These are phyloP conservation scores for Coilia nasus DNA, from an alignment of 2,797 vertebrate species.

Conservation along the genomic window DNA sequence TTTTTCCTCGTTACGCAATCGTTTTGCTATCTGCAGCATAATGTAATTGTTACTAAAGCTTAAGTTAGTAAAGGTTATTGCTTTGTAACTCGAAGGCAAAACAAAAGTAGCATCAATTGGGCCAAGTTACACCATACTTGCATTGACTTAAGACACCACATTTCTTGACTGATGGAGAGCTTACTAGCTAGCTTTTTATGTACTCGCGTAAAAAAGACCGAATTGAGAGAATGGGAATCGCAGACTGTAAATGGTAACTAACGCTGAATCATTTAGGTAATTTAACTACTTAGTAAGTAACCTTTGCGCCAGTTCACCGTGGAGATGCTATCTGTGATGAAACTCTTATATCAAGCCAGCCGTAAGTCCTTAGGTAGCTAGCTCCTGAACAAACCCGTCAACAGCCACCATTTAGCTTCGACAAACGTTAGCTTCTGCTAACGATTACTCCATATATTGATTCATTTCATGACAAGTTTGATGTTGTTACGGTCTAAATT, in stretches of 20 bases:
- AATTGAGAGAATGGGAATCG: not conserved
- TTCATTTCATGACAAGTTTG: not conserved
- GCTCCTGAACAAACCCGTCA: slow-evolving; percentile 25
- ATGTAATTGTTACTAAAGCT: not conserved
- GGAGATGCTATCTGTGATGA: slow-evolving; percentile 21
- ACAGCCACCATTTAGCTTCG: slow-evolving; percentile 27
- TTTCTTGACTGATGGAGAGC: slow-evolving; percentile 9
- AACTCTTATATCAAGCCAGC: not conserved
- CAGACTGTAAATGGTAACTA: not conserved
- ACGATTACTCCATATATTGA: slow-evolving; percentile 22
- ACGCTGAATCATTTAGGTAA: not conserved
- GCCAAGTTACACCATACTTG: not conserved
- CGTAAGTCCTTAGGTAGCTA: slow-evolving; percentile 20
- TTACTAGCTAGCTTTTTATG: not conserved
- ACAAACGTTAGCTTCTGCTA: slow-evolving; percentile 27
- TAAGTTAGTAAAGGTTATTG: not conserved
- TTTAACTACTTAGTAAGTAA: not conserved
- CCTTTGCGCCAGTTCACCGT: not conserved
- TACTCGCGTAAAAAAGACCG: not conserved
- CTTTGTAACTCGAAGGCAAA: not conserved
- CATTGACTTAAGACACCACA: not conserved
- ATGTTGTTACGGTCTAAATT: not conserved
- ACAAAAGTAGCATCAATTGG: not conserved
- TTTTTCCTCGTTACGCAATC: too few species aligned
- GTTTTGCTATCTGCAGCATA: too few species aligned